phyloP scores from a whole-genome alignment of 1,140 invertebrate species.

The Bombus confusus region DNA sequence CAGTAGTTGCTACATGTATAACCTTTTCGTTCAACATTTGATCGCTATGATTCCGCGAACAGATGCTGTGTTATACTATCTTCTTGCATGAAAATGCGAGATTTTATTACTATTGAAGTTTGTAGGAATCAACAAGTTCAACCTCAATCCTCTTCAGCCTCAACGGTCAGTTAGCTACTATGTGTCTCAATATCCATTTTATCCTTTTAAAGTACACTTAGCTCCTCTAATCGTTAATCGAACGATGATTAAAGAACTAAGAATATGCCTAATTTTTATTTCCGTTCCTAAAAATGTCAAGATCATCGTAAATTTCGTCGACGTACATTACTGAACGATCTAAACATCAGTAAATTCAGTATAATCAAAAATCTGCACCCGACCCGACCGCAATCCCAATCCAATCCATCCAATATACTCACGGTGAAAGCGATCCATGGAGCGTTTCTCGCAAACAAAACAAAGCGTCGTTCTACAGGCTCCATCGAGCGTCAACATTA shows the following conservation, averaged over 20 bases:
- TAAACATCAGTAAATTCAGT: not conserved
- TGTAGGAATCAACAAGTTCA: slow-evolving; percentile 1
- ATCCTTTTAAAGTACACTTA: not conserved
- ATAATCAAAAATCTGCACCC: not conserved
- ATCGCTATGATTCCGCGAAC: not conserved
- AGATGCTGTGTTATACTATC: not conserved
- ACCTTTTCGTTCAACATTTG: slow-evolving; percentile 3
- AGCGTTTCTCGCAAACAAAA: not conserved
- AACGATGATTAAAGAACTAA: too few relatives aligned
- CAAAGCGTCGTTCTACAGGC: not conserved
- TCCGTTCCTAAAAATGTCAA: not conserved
- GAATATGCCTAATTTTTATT: too few relatives aligned
- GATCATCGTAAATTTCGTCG: not conserved
- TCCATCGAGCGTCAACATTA: not conserved
- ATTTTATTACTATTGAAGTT: not conserved
- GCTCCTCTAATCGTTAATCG: not conserved
- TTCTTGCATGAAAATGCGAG: not conserved
- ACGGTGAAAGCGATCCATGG: not conserved
- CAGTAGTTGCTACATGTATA: not conserved
- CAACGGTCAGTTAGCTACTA: too few relatives aligned
- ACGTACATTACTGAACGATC: not conserved
- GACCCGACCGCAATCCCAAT: not conserved
- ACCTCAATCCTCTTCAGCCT: not conserved
- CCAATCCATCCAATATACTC: too few relatives aligned
- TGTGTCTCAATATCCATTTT: not conserved